These are phyloP conservation scores for Helobdella robusta DNA, from an alignment of 2,888 invertebrate genomes.

Conservation along the genomic window DNA sequence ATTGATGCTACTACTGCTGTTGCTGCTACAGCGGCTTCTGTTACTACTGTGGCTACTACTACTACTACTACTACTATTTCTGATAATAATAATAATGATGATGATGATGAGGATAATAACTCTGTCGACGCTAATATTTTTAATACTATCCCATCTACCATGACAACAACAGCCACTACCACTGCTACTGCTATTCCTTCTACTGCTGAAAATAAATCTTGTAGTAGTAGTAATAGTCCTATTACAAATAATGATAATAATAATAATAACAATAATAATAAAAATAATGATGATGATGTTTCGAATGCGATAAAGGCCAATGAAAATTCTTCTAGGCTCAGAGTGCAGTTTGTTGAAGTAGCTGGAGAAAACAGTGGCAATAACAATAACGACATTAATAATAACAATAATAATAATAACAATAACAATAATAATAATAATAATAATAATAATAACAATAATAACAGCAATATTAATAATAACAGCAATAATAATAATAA, in stretches of 20 bases:
- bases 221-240: neutral
- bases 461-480: too few species aligned
- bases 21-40: neutral
- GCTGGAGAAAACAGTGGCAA: too few species aligned
- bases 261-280: neutral
- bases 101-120: neutral
- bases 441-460: too few species aligned
- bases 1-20: neutral
- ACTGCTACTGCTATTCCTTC: neutral
- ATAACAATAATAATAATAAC: too few species aligned
- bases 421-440: too few species aligned
- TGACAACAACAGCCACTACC: neutral
- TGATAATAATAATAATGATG: neutral
- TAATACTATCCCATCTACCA: neutral
- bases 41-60: neutral
- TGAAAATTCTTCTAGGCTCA: too few species aligned
- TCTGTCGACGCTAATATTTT: neutral
- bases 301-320: too few species aligned
- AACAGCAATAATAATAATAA: too few species aligned
- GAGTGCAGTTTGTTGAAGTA: too few species aligned
- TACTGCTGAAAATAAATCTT: neutral
- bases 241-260: neutral
- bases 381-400: too few species aligned
- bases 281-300: too few species aligned
- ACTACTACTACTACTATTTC: neutral